Base-by-base conservation (phyloP, 2,797 vertebrate species). In the Gymnoscopelus braueri region DNA sequence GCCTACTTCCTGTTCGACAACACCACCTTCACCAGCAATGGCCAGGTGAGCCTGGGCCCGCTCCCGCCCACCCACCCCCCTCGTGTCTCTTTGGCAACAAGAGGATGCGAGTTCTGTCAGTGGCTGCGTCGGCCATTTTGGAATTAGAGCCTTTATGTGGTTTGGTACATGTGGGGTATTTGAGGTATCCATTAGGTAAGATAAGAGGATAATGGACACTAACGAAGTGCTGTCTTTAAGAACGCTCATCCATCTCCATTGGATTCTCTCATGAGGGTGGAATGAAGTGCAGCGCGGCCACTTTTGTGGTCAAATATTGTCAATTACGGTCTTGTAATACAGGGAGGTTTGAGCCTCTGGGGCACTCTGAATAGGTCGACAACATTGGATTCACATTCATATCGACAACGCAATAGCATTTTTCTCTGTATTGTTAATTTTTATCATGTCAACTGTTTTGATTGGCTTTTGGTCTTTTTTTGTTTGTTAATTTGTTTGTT, bases 1-100 rank as follows among this genome's bases (percentile, higher is more conserved):
- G 96, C 97, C 94, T 99, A 97, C 91, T 96, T 98, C 89, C 92
- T 99, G 79, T 98, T 98, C 83, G 96, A 98, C 88, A 97, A 97
- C 90, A 97, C 96, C 74, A 91, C 95, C 65, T 95, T 98, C 93
- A 96, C 96, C 94, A 97, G 96, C 94, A 98, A 97, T 0, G 94
- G 94, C 84, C 94, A 94, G 94, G 93, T 94, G 84, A 88, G 88
- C 69, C 39, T 44, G 39, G 6, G 39, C 39, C 39, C 39, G 39
- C 39, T 8, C 39, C 39, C 39, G 2, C 39, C 39, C 39, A 44
- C 39, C 39, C 8, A 7, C 5, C 5, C 39, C 63, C 68, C 23
- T 23, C 2, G 14, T 44, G 5, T 51, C 39, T 60, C 67, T 14
- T 2, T 3, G 32, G 29, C 19, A 8, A 1, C 51, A 11, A 7